Evolutionary conservation across 2,113 vertebrate genomes (phyloP).

Genomic region (Panurus biarmicus): DNA sequence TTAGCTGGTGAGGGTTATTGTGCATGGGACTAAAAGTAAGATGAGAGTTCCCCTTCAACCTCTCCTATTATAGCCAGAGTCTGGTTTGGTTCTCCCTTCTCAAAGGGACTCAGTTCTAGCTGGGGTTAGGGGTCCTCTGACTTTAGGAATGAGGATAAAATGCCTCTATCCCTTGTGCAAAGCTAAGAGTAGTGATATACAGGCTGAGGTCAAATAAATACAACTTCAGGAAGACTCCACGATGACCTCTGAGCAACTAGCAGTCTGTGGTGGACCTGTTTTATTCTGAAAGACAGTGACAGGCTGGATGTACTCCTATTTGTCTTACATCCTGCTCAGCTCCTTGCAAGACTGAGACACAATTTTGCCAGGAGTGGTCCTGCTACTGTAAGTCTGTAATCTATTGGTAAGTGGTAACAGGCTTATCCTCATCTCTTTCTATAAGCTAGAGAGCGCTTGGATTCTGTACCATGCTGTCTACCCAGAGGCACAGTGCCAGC

Average conservation of each 20-base stretch:
- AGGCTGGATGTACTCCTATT: background rate
- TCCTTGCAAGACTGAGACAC: background rate
- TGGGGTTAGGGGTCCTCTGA: background rate
- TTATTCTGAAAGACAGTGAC: background rate
- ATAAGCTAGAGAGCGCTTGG: background rate
- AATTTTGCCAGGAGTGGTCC: background rate
- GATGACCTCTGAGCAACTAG: accelerated
- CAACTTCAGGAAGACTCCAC: accelerated
- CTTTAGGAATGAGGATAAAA: background rate
- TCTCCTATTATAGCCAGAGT: background rate
- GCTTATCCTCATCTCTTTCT: background rate
- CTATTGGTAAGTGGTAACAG: background rate
- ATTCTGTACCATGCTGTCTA: constrained; percentile 25
- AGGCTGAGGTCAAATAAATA: background rate
- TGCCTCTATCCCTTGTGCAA: accelerated
- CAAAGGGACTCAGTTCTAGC: background rate
- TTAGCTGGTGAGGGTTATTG: too few relatives aligned
- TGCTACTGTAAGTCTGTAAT: background rate
- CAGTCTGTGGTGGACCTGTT: background rate
- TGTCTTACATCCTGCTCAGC: background rate
- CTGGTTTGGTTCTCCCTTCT: background rate
- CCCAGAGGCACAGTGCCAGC: background rate
- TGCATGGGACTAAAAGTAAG: accelerated
- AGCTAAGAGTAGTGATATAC: background rate
- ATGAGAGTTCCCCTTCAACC: background rate